A percentile compares a stretch with the other conserved stretches of the same genome.
These are phyloP conservation scores for Sabatieria punctata DNA, from an alignment of 2,888 invertebrate genomes.

Conservation along the genomic window DNA sequence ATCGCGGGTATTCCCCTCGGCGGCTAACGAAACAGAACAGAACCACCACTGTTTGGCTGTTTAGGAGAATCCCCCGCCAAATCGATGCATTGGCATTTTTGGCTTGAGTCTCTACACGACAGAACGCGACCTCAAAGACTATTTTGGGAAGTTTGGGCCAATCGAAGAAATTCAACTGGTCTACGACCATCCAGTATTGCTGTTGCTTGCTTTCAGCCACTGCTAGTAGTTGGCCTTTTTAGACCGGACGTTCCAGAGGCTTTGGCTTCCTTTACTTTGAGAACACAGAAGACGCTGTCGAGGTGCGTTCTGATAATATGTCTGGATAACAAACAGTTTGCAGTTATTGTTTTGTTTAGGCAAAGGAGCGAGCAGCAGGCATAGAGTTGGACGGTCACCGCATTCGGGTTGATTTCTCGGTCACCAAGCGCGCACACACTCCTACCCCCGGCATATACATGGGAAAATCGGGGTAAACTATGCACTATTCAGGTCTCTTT, in stretches of 20 bases:
- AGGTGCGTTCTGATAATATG: conserved; percentile 12
- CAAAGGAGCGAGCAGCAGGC: conserved; percentile 10
- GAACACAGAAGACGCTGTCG: conserved; percentile 17
- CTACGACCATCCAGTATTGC: conserved; percentile 72
- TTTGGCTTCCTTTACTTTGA: conserved; percentile 26
- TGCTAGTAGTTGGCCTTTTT: too few relatives aligned
- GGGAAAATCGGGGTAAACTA: conserved; percentile 12
- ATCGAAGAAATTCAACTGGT: conserved; percentile 84
- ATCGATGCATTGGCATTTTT: conserved; percentile 79
- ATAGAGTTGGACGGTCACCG: conserved; percentile 17
- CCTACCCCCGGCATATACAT: conserved; percentile 27
- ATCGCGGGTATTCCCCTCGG: too few relatives aligned
- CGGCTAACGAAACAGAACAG: too few relatives aligned
- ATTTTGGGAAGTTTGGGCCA: conserved; percentile 77
- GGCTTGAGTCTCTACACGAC: conserved; percentile 81
- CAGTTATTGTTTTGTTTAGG: conserved; percentile 10
- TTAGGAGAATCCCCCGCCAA: conserved; percentile 73
- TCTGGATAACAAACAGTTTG: neutral
- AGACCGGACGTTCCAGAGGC: conserved; percentile 24
- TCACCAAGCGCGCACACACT: conserved; percentile 23
- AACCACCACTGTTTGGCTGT: too few relatives aligned
- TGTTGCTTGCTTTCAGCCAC: too few relatives aligned
- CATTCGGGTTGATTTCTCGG: conserved; percentile 24
- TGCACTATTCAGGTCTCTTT: neutral
- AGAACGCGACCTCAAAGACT: conserved; percentile 72